Evolutionary conservation across 2,113 vertebrate species (phyloP), one percentile per base, ranked within the genome.

Genomic region (Archocentrus centrarchus): DNA sequence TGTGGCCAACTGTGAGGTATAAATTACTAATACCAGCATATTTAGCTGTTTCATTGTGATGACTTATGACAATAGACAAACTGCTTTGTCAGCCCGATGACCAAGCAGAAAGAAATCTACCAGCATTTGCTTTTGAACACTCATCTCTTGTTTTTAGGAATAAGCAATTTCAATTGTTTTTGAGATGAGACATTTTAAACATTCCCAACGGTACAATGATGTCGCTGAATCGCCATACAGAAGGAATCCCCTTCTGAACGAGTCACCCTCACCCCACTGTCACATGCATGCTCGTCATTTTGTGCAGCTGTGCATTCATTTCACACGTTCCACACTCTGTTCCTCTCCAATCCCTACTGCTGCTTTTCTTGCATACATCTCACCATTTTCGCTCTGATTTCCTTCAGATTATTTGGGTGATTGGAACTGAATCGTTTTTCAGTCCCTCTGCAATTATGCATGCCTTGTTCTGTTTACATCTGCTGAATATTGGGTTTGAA

Each of bases 211-310:
- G 66, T 81, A 57, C 63, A 22, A 39, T 86, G 80, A 91, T 86
- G 84, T 88, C 86, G 90, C 37, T 13, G 76, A 87, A 53, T 92
- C 78, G 75, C 70, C 85, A 59, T 41, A 58, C 86, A 87, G 78
- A 86, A 92, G 94, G 94, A 92, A 92, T 92, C 75, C 91, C 92
- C 88, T 88, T 81, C 85, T 90, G 83, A 91, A 82, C 92, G 87
- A 95, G 75, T 93, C 93, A 92, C 81, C 57, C 85, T 80, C 76
- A 6, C 78, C 75, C 64, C 75, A 6, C 59, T 90, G 89, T 93
- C 91, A 89, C 82, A 83, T 68, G 44, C 35, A 53, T 61, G 59
- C 80, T 91, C 78, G 82, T 92, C 84, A 90, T 83, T 88, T 76
- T 81, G 81, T 88, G 78, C 79, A 82, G 85, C 73, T 79, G 81